phyloP scores from a whole-genome alignment of 2,113 vertebrate species.

The Nycticryphes semicollaris region DNA sequence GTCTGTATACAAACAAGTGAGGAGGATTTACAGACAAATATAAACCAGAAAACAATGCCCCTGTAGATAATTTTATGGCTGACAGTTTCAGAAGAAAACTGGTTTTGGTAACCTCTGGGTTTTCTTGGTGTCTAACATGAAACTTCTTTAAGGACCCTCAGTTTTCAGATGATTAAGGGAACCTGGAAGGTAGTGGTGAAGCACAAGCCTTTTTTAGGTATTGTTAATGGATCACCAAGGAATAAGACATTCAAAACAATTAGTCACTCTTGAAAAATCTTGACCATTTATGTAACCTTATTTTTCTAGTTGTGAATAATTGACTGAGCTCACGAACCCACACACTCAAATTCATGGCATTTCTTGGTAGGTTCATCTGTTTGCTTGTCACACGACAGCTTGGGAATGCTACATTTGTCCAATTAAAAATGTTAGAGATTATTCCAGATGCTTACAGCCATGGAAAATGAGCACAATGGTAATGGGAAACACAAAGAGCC shows the following conservation, averaged over 20 bases:
- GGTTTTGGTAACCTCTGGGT: background rate
- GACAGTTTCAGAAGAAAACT: background rate
- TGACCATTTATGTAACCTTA: slow-evolving; percentile 37
- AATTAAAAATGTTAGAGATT: background rate
- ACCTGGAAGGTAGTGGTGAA: background rate
- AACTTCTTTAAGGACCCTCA: background rate
- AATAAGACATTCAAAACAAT: slow-evolving; percentile 23
- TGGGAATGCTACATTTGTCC: background rate
- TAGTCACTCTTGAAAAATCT: slow-evolving; percentile 36
- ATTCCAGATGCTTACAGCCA: slow-evolving; percentile 27
- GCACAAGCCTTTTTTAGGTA: slow-evolving; percentile 29
- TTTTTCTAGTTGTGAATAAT: slow-evolving; percentile 41
- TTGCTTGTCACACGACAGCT: background rate
- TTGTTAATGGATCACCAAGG: background rate
- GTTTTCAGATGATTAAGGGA: background rate
- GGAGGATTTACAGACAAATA: background rate
- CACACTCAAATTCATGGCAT: slow-evolving; percentile 18
- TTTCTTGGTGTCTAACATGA: background rate
- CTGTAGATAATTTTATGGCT: background rate
- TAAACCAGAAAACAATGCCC: slow-evolving; percentile 9
- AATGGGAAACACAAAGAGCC: background rate
- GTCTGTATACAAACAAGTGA: slow-evolving; percentile 30
- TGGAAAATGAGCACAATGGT: background rate
- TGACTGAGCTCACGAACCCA: slow-evolving; percentile 11
- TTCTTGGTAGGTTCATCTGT: slow-evolving; percentile 16